phyloP scores from a whole-genome alignment of 2,888 invertebrate species.

The Zhuqinia jingwanae region DNA sequence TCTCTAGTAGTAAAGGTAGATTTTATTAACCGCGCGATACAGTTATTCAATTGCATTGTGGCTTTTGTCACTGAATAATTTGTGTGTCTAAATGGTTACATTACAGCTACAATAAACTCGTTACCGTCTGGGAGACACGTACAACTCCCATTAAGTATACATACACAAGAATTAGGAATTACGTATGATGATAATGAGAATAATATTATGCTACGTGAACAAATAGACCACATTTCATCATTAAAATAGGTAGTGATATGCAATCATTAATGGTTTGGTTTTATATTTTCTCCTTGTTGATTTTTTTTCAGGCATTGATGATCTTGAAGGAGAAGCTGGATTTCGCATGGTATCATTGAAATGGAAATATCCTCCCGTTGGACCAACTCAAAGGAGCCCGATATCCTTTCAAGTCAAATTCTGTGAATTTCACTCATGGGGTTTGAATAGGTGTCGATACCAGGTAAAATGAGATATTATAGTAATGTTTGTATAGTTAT shows the following conservation, averaged over 20 bases:
- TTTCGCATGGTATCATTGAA: slow-evolving; percentile 78
- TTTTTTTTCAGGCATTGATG: slow-evolving; percentile 73
- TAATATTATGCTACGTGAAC: slow-evolving; percentile 12
- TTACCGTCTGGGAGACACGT: slow-evolving; percentile 12
- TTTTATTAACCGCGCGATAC: slow-evolving; percentile 49
- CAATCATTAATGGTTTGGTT: not conserved
- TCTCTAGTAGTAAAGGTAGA: not conserved
- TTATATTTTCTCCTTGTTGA: not conserved
- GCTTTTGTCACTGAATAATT: not conserved
- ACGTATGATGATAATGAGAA: not conserved
- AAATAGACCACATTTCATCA: slow-evolving; percentile 5
- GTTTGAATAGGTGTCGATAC: slow-evolving; percentile 88
- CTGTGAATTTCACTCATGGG: slow-evolving; percentile 91
- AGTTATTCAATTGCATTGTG: slow-evolving; percentile 49
- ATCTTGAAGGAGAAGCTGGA: slow-evolving; percentile 78
- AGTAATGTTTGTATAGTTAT: not conserved
- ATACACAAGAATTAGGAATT: too few species aligned
- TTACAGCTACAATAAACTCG: slow-evolving; percentile 24
- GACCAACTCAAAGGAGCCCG: slow-evolving; percentile 63
- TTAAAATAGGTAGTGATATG: not conserved
- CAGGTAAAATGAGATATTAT: slow-evolving; percentile 82
- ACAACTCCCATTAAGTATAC: slow-evolving; percentile 18
- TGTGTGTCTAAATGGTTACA: not conserved
- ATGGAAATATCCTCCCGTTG: slow-evolving; percentile 76
- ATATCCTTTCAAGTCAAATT: slow-evolving; percentile 86